Evolutionary conservation across 2,888 invertebrate species (phyloP), one percentile per base, ranked within the genome.

Genomic region (Ischnus inquisitorius): DNA sequence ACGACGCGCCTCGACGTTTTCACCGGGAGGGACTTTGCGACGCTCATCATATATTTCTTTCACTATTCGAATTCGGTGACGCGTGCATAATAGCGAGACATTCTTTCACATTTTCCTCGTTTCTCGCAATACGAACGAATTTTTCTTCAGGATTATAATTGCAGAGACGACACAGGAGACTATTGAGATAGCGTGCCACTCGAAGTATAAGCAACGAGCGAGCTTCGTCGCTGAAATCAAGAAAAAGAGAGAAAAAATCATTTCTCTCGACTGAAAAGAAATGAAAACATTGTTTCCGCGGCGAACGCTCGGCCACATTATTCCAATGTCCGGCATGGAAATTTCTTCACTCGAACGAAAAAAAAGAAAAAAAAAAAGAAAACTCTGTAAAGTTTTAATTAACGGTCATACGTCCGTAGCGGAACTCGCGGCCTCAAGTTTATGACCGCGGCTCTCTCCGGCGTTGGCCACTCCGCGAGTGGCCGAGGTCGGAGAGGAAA

Each of bases 371-470:
- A 34, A 34, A 34, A 5, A 3, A 34, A 34, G 0, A 34, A 34
- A 34, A 34, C 34, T 34, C 34, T 34, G 75, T 43, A 76, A 91
- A 92, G 90, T 91, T 91, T 91, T 92, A 92, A 92, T 92, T 92
- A 92, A 91, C 92, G 91, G 89, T 88, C 91, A 91, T 90, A 89
- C 89, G 90, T 90, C 89, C 89, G 86, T 82, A 87, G 82, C 77
- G 43, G 43, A 74, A 43, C 88, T 85, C 82, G 62, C 69, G 85
- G 82, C 79, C 79, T 83, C 84, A 86, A 84, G 86, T 87, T 88
- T 86, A 87, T 85, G 87, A 87, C 87, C 87, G 84, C 79, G 85
- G 84, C 84, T 87, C 72, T 12, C 46, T 69, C 19, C 46, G 62
- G 65, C 67, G 39, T 22, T 19, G 34, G 62, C 67, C 41, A 48